Evolutionary conservation across 2,888 invertebrate species (phyloP).

Genomic region (Apodemia duryi): DNA sequence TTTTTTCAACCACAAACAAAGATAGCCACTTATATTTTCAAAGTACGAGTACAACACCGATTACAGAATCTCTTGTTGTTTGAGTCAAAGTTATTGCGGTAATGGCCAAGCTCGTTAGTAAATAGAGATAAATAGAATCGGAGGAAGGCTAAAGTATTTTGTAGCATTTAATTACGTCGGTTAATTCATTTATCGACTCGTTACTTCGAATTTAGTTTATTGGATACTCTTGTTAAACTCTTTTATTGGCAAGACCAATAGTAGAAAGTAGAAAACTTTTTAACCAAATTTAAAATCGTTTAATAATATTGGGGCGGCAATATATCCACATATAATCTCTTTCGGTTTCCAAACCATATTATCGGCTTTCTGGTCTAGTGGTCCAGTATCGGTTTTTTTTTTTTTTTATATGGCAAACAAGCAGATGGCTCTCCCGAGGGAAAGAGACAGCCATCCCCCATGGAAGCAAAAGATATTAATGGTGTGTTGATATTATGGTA

Average conservation of each 20-base stretch:
- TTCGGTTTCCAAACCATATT: no score
- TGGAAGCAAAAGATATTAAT: no score
- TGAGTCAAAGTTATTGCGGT: slow-evolving; percentile 5
- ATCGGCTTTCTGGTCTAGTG: no score
- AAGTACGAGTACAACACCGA: slow-evolving; percentile 4
- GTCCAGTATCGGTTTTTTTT: no score
- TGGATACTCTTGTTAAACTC: not conserved
- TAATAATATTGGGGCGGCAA: no score
- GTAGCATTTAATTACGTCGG: slow-evolving; percentile 12
- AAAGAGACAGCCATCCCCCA: no score
- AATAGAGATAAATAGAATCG: slow-evolving; percentile 14
- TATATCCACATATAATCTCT: no score
- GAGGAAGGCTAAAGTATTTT: slow-evolving; percentile 4
- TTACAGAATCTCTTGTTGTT: slow-evolving; percentile 4
- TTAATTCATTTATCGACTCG: slow-evolving; percentile 10
- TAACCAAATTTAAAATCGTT: no score
- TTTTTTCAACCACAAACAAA: not conserved
- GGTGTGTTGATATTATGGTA: no score
- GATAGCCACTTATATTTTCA: not conserved
- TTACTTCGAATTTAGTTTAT: slow-evolving; percentile 8
- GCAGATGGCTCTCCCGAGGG: no score
- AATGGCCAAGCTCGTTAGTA: slow-evolving; percentile 12
- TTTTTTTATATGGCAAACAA: no score
- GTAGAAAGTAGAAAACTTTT: no score
- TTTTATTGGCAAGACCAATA: not conserved